These are phyloP conservation scores for Liasis olivaceus DNA, from an alignment of 2,797 vertebrate species.

Conservation along the genomic window DNA sequence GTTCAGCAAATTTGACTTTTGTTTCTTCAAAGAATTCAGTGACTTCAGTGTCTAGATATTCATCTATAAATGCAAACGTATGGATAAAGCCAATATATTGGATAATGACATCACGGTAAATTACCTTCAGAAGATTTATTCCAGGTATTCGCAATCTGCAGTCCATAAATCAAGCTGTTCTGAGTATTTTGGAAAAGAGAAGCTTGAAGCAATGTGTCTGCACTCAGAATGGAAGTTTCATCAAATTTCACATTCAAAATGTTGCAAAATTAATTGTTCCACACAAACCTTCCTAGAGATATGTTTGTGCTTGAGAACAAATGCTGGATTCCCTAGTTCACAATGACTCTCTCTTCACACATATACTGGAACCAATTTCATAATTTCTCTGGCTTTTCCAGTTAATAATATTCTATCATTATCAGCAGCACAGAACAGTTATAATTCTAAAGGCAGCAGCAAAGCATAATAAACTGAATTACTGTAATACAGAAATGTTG, in stretches of 20 bases:
- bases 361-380: neutral
- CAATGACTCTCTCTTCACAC: neutral
- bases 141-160: neutral
- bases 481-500: neutral
- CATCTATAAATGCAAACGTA: conserved; percentile 66
- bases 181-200: neutral
- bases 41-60: conserved; percentile 76
- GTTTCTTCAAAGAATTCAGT: conserved; percentile 94
- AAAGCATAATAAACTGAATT: neutral
- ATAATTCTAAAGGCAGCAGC: neutral
- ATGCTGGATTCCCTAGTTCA: neutral
- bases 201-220: neutral
- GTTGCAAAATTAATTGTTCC: neutral
- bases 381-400: neutral
- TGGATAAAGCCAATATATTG: neutral
- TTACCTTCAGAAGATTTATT: neutral
- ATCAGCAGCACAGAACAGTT: neutral
- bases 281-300: neutral
- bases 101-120: neutral
- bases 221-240: neutral
- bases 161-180: neutral
- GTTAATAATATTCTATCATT: neutral
- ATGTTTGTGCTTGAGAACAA: neutral
- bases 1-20: conserved; percentile 90
- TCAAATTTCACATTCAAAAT: neutral